These are phyloP conservation scores for Electrophaes corylata DNA, from an alignment of 2,888 invertebrate species.

Conservation along the genomic window DNA sequence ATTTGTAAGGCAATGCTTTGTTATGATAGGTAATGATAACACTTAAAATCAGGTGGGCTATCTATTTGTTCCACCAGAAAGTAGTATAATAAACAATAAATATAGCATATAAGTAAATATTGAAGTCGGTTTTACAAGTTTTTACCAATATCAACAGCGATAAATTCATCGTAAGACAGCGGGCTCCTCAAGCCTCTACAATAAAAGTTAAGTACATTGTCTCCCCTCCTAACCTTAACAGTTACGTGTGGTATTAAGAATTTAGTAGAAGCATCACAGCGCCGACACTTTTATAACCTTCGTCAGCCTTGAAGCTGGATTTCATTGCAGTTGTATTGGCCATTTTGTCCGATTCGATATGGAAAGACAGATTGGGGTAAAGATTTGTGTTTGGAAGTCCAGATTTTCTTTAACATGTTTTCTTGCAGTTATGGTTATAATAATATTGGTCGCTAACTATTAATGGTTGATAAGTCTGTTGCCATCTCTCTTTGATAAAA, in stretches of 20 bases:
- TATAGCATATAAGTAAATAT: too few species aligned
- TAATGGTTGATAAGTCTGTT: too few species aligned
- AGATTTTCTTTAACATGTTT: background rate
- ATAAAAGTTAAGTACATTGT: constrained; percentile 76
- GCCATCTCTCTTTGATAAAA: too few species aligned
- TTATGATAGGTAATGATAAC: too few species aligned
- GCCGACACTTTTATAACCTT: constrained; percentile 53
- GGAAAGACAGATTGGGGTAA: background rate
- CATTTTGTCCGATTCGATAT: constrained; percentile 14
- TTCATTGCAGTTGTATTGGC: constrained; percentile 37
- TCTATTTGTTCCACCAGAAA: too few species aligned
- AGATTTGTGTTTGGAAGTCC: background rate
- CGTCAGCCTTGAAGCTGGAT: constrained; percentile 43
- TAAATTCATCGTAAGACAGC: constrained; percentile 15
- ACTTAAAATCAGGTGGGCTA: too few species aligned
- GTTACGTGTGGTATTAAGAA: constrained; percentile 84
- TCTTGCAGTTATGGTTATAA: too few species aligned
- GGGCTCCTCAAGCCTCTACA: constrained; percentile 56
- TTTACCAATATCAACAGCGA: background rate
- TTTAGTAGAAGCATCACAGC: constrained; percentile 69
- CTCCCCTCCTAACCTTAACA: constrained; percentile 72
- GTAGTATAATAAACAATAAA: too few species aligned
- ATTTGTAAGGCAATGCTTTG: too few species aligned
- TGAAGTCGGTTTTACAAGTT: too few species aligned
- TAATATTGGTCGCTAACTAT: too few species aligned